Percentiles rank a stretch among this genome's conserved stretches.
Evolutionary conservation across 2,113 vertebrate species (phyloP).

Genomic region (Tyto alba): DNA sequence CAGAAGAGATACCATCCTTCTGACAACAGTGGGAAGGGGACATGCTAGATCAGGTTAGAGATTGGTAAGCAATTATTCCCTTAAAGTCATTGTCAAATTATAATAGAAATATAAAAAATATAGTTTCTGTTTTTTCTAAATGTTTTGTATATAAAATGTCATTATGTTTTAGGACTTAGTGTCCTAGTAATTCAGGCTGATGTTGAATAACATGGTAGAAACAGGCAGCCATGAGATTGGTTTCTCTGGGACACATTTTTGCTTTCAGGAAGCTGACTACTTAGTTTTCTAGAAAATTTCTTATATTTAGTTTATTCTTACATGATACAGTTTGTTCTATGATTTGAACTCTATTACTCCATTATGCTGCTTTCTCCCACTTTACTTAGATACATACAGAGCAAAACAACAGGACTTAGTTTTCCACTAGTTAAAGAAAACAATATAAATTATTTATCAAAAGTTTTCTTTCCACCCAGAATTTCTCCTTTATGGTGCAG

Average conservation of each 20-base stretch:
- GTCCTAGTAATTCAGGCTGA: not conserved
- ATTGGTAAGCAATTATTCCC: not conserved
- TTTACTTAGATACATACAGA: not conserved
- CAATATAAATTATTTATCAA: conserved; percentile 7
- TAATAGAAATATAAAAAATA: not conserved
- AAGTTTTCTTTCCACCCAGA: not conserved
- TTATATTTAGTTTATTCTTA: not conserved
- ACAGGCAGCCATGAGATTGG: not conserved
- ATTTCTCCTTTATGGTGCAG: not conserved
- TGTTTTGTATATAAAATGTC: not conserved
- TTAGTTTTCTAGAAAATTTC: not conserved
- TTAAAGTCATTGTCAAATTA: not conserved
- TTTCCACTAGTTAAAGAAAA: not conserved
- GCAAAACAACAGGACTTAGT: not conserved
- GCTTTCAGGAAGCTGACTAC: not conserved
- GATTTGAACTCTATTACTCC: not conserved
- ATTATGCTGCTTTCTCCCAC: not conserved
- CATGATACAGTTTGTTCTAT: not conserved
- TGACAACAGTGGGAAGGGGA: not conserved
- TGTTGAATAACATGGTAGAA: not conserved
- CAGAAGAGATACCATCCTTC: not conserved
- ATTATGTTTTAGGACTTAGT: not conserved
- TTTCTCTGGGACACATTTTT: not conserved
- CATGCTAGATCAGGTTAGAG: not conserved
- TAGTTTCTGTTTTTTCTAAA: not conserved